A percentile compares a stretch with the other conserved stretches of the same genome.
phyloP scores from a whole-genome alignment of 2,888 invertebrate species.

The Eulithis prunata region DNA sequence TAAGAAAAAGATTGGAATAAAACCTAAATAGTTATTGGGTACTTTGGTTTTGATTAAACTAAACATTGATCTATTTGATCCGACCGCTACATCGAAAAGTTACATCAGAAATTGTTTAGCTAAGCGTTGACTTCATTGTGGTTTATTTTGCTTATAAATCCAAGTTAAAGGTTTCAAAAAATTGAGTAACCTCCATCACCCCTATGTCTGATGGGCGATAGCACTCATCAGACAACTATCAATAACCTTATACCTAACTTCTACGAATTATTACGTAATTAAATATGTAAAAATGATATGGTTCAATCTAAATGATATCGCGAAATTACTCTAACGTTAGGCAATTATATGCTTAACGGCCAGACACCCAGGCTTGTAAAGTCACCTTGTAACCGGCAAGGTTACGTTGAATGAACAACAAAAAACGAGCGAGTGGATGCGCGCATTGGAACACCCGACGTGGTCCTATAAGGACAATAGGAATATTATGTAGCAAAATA shows the following conservation, averaged over 20 bases:
- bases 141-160: not conserved
- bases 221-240: slow-evolving; percentile 11
- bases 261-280: slow-evolving; percentile 57
- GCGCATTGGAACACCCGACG: slow-evolving; percentile 47
- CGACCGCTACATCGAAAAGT: slow-evolving; percentile 33
- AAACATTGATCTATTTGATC: too few species aligned
- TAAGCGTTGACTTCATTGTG: not conserved
- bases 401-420: slow-evolving; percentile 80
- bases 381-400: slow-evolving; percentile 82
- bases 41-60: too few species aligned
- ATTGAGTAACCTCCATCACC: not conserved
- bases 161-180: not conserved
- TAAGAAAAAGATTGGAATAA: too few species aligned
- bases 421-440: slow-evolving; percentile 72
- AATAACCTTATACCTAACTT: slow-evolving; percentile 54
- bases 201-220: not conserved
- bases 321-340: slow-evolving; percentile 72
- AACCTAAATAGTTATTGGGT: too few species aligned
- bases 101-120: not conserved
- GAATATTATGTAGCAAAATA: slow-evolving; percentile 33
- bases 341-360: slow-evolving; percentile 80
- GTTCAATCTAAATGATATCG: slow-evolving; percentile 72
- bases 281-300: slow-evolving; percentile 78
- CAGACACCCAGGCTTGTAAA: slow-evolving; percentile 80
- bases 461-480: slow-evolving; percentile 37